Conservation (phyloP, 2,113 vertebrate genomes). For the Tachycineta bicolor region DNA sequence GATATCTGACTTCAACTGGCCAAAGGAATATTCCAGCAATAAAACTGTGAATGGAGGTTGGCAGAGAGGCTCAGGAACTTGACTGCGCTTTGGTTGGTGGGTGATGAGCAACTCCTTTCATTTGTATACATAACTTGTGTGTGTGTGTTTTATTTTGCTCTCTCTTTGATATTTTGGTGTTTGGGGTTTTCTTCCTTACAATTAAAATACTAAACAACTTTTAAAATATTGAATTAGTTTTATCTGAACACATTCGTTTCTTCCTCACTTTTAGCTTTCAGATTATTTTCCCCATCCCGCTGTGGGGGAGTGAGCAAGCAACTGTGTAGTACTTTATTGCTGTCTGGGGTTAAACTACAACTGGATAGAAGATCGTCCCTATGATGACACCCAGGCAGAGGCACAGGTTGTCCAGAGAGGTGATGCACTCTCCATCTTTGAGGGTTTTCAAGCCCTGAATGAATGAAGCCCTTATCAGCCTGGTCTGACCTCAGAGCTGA, state of each 20-base stretch:
- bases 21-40: background rate
- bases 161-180: background rate
- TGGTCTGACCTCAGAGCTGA: background rate
- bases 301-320: accelerated
- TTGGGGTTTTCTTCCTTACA: accelerated
- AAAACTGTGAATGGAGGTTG: background rate
- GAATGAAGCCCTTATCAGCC: background rate
- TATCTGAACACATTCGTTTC: background rate
- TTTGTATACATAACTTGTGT: background rate
- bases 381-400: background rate
- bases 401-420: background rate
- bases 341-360: background rate
- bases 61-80: background rate
- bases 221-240: background rate
- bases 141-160: background rate
- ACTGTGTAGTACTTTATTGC: background rate
- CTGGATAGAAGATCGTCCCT: background rate
- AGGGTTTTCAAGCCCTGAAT: background rate
- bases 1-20: background rate
- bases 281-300: background rate
- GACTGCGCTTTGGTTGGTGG: accelerated
- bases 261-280: background rate
- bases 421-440: background rate
- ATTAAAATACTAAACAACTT: background rate
- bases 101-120: background rate